These are phyloP conservation scores for Isurus oxyrinchus DNA, from an alignment of 2,113 vertebrate genomes.

Conservation along the genomic window DNA sequence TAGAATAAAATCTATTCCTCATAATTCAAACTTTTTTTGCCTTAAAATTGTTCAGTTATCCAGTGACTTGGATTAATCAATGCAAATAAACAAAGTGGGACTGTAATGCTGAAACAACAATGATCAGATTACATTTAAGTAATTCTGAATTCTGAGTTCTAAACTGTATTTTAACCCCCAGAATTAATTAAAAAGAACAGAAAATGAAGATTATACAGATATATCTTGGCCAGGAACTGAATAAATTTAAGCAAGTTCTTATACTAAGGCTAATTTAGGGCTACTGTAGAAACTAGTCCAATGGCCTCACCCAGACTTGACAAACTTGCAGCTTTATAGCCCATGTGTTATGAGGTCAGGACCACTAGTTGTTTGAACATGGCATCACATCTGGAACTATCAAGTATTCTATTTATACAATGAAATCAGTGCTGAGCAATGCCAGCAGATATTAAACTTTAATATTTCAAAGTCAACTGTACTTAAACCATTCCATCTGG, in stretches of 20 bases:
- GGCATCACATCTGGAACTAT: neutral
- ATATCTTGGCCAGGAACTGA: neutral
- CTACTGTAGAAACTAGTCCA: neutral
- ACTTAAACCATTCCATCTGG: neutral
- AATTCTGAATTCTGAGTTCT: neutral
- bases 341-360: neutral
- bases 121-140: neutral
- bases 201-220: neutral
- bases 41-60: neutral
- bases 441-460: constrained; percentile 19
- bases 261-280: neutral
- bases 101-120: neutral
- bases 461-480: neutral
- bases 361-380: neutral
- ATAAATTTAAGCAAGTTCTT: neutral
- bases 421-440: constrained; percentile 9
- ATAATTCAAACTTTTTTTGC: neutral
- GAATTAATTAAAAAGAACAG: neutral
- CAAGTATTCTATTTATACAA: constrained; percentile 7
- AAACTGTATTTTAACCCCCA: neutral
- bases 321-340: neutral
- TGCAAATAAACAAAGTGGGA: neutral
- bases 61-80: neutral
- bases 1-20: neutral
- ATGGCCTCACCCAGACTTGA: no score